phyloP scores from a whole-genome alignment of 1,140 invertebrate species.

The Trichomalopsis sarcophagae region DNA sequence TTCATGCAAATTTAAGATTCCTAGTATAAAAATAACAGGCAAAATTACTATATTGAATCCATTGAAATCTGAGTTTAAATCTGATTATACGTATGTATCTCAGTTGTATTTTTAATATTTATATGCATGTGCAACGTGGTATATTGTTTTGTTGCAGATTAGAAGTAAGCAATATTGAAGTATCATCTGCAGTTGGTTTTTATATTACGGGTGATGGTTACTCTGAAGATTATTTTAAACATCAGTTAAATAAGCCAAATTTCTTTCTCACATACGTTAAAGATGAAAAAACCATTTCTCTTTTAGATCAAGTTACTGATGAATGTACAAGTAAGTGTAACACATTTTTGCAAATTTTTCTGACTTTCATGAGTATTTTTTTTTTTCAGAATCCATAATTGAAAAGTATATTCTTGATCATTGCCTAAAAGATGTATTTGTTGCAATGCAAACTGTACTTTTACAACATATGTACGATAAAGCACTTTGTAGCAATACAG shows the following conservation, averaged over 20 bases:
- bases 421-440: not conserved
- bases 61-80: not conserved
- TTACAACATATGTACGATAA: not conserved
- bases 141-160: not conserved
- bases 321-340: not conserved
- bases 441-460: not conserved
- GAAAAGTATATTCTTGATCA: not conserved
- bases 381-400: not conserved
- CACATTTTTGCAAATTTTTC: not conserved
- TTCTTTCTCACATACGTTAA: not conserved
- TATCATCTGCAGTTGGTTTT: not conserved
- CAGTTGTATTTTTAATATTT: not conserved
- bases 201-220: not conserved
- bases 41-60: not conserved
- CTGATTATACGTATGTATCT: not conserved
- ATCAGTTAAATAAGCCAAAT: not conserved
- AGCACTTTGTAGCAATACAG: not conserved
- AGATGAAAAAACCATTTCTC: not conserved
- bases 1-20: not conserved
- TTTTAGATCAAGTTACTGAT: not conserved
- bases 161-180: not conserved
- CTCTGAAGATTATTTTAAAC: not conserved
- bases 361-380: not conserved
- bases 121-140: not conserved
- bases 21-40: not conserved